Conservation (phyloP, 2,113 vertebrate genomes). For the Prionailurus bengalensis region DNA sequence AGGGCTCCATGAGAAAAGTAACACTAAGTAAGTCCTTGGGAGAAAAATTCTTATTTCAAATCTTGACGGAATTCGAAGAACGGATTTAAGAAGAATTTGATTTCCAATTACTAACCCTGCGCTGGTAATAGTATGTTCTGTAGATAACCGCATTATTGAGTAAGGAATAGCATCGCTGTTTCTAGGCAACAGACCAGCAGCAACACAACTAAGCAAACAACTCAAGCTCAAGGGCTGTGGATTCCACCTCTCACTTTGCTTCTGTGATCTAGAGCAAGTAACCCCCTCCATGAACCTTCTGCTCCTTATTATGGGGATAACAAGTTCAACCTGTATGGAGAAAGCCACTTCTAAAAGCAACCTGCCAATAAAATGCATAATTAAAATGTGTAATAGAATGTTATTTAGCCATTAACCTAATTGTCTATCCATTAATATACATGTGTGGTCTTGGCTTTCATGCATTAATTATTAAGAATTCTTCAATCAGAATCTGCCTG, state of each 20-base stretch:
- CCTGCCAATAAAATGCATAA: slow-evolving; percentile 60
- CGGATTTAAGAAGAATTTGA: slow-evolving; percentile 42
- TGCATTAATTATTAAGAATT: slow-evolving; percentile 70
- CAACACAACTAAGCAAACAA: background rate
- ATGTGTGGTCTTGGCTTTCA: slow-evolving; percentile 65
- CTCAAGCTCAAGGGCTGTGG: background rate
- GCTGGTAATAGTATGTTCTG: background rate
- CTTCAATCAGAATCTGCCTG: slow-evolving; percentile 59
- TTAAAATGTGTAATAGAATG: slow-evolving; percentile 59
- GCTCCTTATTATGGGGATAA: background rate
- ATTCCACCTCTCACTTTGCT: background rate
- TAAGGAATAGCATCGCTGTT: background rate
- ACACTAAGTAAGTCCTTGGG: background rate
- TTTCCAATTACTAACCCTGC: slow-evolving; percentile 39
- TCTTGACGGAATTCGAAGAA: slow-evolving; percentile 44
- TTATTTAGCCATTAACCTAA: slow-evolving; percentile 75
- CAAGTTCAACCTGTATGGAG: slow-evolving; percentile 1
- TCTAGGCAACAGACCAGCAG: slow-evolving; percentile 64
- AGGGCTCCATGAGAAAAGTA: background rate
- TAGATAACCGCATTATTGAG: background rate
- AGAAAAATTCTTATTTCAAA: slow-evolving; percentile 33
- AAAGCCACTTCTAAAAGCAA: slow-evolving; percentile 51
- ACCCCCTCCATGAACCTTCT: background rate
- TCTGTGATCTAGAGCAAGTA: slow-evolving; percentile 51
- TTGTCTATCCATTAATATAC: slow-evolving; percentile 69